Evolutionary conservation across 2,888 invertebrate genomes (phyloP), one percentile per base, ranked within the genome.

Genomic region (Hypolimnas misippus): DNA sequence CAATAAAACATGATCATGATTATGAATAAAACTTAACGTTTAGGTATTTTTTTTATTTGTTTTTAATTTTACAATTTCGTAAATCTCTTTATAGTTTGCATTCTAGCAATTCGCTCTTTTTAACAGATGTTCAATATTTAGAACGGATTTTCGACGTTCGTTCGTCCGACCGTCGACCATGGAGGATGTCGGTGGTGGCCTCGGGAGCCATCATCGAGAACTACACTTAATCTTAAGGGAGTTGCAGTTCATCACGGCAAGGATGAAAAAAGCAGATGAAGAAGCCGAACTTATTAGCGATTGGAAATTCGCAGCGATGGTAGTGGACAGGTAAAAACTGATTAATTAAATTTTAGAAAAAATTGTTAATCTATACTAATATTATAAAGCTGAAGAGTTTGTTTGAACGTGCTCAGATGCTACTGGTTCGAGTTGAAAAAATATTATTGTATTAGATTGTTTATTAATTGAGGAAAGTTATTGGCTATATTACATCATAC

Each of bases 231-330:
- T 99, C 82, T 94, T 98, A 71, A 95, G 96, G 75, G 98, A 99
- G 92, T 93, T 99, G 74, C 97, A 97, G 91, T 98, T 98, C 92
- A 98, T 99, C 83, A 98, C 98, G 42, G 95, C 95, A 75, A 95
- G 98, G 78, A 97, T 98, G 96, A 96, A 96, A 86, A 97, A 98
- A 86, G 96, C 98, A 60, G 98, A 99, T 82, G 97, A 98, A 78
- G 97, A 98, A 82, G 96, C 96, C 62, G 98, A 98, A 84, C 94
- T 97, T 73, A 97, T 97, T 77, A 97, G 96, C 89, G 98, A 99
- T 87, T 98, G 98, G 98, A 98, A 98, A 87, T 99, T 98, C 86
- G 98, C 98, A 62, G 98, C 98, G 72, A 98, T 98, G 97, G 98
- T 98, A 84, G 98, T 99, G 84, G 98, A 99, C 93, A 96, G 97